A percentile compares a stretch with the other conserved stretches of the same genome.
These are phyloP conservation scores for Phalacrocorax pelagicus DNA, from an alignment of 2,113 vertebrate genomes.

Conservation along the genomic window DNA sequence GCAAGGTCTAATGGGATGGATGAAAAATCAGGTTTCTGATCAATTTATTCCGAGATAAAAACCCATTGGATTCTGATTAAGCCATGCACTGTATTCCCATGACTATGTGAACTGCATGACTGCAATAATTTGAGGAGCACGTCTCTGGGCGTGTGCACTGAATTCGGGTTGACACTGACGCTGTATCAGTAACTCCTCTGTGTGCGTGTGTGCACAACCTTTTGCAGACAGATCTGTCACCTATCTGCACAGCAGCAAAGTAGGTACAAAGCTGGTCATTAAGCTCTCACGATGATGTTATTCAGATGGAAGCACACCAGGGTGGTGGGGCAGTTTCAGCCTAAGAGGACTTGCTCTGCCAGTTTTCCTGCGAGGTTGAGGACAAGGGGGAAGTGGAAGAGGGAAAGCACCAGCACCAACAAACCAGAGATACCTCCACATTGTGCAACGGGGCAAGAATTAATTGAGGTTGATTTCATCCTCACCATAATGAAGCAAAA, in stretches of 20 bases:
- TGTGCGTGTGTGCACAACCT: rapidly evolving
- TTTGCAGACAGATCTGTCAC: background rate
- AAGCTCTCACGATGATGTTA: background rate
- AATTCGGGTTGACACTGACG: rapidly evolving
- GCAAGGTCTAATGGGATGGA: background rate
- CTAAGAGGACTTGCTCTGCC: background rate
- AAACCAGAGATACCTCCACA: rapidly evolving
- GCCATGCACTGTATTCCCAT: background rate
- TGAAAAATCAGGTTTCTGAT: background rate
- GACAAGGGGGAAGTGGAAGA: background rate
- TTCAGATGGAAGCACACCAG: background rate
- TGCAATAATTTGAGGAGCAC: background rate
- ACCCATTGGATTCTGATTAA: background rate
- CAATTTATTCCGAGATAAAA: background rate
- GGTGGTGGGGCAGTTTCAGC: background rate
- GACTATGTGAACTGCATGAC: rapidly evolving
- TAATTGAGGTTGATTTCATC: background rate
- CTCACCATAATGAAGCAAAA: rapidly evolving
- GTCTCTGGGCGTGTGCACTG: background rate
- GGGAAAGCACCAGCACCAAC: rapidly evolving
- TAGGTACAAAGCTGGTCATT: background rate
- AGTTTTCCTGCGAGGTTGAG: background rate
- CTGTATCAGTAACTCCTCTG: background rate
- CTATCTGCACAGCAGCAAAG: background rate
- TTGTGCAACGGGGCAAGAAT: background rate